A percentile compares a stretch with the other conserved stretches of the same genome.
phyloP scores from a whole-genome alignment of 2,113 vertebrate genomes.

The Erythrocebus patas region DNA sequence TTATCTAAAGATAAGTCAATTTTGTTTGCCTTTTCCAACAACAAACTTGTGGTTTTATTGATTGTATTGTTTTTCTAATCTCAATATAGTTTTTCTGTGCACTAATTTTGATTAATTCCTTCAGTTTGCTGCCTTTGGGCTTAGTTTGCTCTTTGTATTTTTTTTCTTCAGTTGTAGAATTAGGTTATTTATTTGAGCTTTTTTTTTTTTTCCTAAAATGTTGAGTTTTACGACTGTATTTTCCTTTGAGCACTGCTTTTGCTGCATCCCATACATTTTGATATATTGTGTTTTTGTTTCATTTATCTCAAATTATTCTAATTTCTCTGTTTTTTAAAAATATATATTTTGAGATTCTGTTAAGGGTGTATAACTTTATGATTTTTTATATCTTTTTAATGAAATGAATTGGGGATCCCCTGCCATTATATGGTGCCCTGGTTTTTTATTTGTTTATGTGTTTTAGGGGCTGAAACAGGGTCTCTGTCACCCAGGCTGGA shows the following conservation, averaged over 20 bases:
- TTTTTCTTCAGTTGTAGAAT: neutral
- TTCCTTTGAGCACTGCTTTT: neutral
- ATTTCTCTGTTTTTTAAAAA: neutral
- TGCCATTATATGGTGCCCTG: neutral
- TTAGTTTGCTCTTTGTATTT: neutral
- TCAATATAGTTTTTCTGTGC: neutral
- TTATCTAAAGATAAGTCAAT: neutral
- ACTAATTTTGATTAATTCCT: neutral
- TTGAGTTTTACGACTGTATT: neutral
- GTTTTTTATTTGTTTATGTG: no score
- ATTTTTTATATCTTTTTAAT: neutral
- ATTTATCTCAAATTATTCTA: neutral
- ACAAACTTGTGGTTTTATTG: neutral
- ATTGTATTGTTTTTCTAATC: neutral
- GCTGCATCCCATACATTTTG: neutral
- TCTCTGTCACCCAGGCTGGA: no score
- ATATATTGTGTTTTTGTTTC: neutral
- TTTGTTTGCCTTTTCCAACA: neutral
- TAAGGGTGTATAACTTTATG: neutral
- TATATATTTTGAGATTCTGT: neutral
- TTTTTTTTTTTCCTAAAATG: neutral
- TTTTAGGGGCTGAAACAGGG: no score
- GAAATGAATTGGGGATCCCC: neutral
- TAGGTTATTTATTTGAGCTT: neutral
- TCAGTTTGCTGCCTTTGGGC: neutral